Evolutionary conservation across 2,888 invertebrate genomes (phyloP), one percentile per base, ranked within the genome.

Genomic region (Blastobasis adustella): DNA sequence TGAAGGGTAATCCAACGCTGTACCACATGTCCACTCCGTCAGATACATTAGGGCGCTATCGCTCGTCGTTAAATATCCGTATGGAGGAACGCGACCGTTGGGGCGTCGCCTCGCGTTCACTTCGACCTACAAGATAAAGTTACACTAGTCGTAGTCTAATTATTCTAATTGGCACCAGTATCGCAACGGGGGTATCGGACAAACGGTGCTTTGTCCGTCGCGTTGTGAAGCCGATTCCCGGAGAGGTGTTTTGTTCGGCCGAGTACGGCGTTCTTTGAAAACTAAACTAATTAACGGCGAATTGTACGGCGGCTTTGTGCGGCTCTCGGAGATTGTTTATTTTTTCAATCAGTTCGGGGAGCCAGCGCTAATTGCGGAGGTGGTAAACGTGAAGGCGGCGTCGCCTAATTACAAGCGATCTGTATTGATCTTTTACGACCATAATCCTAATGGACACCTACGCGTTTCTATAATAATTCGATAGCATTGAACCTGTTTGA

Each of bases 251-350:
- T 67, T 63, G 65, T 69, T 61, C 73, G 69, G 71, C 69, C 59
- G 72, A 77, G 77, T 67, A 73, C 65, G 57, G 67, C 58, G 63
- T 77, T 79, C 76, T 76, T 73, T 81, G 74, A 76, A 77, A 78
- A 71, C 68, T 56, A 64, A 66, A 72, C 71, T 76, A 86, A 86
- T 85, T 83, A 85, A 73, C 77, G 62, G 71, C 67, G 67, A 76
- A 81, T 79, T 79, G 77, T 80, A 69, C 75, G 74, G 69, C 76
- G 76, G 73, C 67, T 76, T 82, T 83, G 79, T 82, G 67, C 75
- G 67, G 62, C 7, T 42, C n/a, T 42, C 23, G 23, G 66, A 59
- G 63, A 58, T 59, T 82, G 82, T 86, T 84, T 82, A 74, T 79
- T 76, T 77, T 79, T 83, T 72, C 70, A 74, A 79, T 82, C 75